These are phyloP conservation scores for Cheilosia vernalis DNA, from an alignment of 2,888 invertebrate genomes.

Conservation along the genomic window DNA sequence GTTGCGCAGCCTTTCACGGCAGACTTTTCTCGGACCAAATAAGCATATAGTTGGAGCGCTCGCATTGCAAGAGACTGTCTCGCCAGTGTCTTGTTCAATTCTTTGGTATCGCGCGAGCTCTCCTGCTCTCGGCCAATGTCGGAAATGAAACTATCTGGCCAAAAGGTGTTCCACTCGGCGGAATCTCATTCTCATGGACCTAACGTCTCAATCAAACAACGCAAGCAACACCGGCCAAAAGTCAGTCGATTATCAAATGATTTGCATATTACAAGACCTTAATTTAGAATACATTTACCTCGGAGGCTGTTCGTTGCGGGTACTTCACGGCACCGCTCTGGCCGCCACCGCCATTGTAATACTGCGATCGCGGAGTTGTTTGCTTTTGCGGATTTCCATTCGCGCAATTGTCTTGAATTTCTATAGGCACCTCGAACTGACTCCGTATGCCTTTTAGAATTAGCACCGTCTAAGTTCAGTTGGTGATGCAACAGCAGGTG, in stretches of 20 bases:
- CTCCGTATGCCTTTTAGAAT: slow-evolving; percentile 9
- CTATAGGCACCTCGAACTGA: neutral
- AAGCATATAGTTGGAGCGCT: slow-evolving; percentile 16
- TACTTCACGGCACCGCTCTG: slow-evolving; percentile 21
- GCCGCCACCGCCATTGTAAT: neutral
- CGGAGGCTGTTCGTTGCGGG: slow-evolving; percentile 21
- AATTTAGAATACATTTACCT: slow-evolving; percentile 65
- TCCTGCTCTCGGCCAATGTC: slow-evolving; percentile 45
- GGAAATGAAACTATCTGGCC: slow-evolving; percentile 67
- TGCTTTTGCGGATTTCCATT: slow-evolving; percentile 21
- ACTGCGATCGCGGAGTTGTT: neutral
- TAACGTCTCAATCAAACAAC: slow-evolving; percentile 50
- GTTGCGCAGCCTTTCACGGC: slow-evolving; percentile 57
- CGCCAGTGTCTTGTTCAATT: slow-evolving; percentile 61
- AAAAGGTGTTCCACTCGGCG: slow-evolving; percentile 48
- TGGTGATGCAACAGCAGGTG: slow-evolving; percentile 55
- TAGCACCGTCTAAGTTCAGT: slow-evolving; percentile 25
- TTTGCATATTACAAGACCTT: slow-evolving; percentile 75
- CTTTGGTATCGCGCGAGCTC: slow-evolving; percentile 32
- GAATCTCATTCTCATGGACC: slow-evolving; percentile 48
- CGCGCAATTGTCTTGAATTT: neutral
- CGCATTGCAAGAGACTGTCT: slow-evolving; percentile 16
- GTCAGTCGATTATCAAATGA: slow-evolving; percentile 73
- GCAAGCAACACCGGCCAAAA: slow-evolving; percentile 64
- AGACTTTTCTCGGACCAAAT: slow-evolving; percentile 23